A percentile compares a stretch with the other conserved stretches of the same genome.
These are phyloP conservation scores for Prionace glauca DNA, from an alignment of 2,797 vertebrate genomes.

Conservation along the genomic window DNA sequence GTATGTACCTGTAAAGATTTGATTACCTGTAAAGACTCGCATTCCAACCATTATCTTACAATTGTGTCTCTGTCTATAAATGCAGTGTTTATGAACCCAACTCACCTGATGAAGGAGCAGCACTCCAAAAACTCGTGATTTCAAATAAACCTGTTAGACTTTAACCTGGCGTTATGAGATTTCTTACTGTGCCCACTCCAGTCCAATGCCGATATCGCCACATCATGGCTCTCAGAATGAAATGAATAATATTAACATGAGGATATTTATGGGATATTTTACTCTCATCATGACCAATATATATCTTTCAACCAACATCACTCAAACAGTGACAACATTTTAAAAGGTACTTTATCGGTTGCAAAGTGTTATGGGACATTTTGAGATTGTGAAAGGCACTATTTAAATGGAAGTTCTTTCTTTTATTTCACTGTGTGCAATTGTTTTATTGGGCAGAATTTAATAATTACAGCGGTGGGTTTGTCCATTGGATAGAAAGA, in stretches of 20 bases:
- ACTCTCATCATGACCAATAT: neutral
- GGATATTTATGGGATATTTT: neutral
- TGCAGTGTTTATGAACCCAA: too few relatives aligned
- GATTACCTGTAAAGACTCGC: too few relatives aligned
- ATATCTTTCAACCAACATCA: neutral
- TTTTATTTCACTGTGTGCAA: neutral
- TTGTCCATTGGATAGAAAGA: neutral
- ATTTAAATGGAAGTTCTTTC: neutral
- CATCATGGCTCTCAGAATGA: too few relatives aligned
- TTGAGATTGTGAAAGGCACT: neutral
- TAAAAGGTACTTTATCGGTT: neutral
- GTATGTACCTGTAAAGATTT: too few relatives aligned
- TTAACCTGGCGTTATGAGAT: too few relatives aligned
- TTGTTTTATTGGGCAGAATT: neutral
- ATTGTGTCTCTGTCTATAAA: too few relatives aligned
- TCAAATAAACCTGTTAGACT: too few relatives aligned
- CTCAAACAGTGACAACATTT: neutral
- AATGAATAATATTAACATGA: neutral
- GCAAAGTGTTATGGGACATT: neutral
- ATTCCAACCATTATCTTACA: too few relatives aligned
- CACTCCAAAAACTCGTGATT: too few relatives aligned
- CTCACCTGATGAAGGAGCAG: too few relatives aligned
- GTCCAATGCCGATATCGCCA: too few relatives aligned
- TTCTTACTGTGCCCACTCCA: too few relatives aligned
- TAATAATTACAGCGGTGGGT: neutral